Conservation (phyloP, 2,888 invertebrate species). For the Lampropteryx suffumata region DNA sequence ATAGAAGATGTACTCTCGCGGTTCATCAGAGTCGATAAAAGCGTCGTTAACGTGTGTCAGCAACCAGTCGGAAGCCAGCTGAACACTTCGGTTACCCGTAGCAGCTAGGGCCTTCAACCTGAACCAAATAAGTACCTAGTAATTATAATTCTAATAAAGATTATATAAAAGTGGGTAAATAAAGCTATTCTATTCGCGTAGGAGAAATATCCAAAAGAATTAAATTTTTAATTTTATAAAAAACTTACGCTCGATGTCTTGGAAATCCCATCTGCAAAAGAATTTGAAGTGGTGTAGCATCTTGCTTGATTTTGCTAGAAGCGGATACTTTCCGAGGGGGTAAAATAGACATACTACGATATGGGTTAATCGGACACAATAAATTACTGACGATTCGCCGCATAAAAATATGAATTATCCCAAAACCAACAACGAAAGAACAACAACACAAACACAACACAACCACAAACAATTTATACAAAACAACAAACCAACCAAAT, state of each 20-base stretch:
- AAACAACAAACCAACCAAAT: no score
- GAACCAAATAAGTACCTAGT: constrained; percentile 36
- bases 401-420: constrained; percentile 37
- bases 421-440: not conserved
- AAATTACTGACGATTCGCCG: constrained; percentile 44
- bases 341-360: constrained; percentile 85
- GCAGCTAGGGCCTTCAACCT: constrained; percentile 95
- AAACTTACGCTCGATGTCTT: constrained; percentile 92
- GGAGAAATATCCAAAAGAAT: not conserved
- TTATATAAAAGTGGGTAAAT: no score
- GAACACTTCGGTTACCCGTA: constrained; percentile 93
- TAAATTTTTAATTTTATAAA: not conserved
- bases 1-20: constrained; percentile 94
- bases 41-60: constrained; percentile 94
- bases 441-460: not conserved
- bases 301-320: constrained; percentile 88
- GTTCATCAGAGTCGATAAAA: constrained; percentile 88
- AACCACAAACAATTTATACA: no score
- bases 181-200: no score
- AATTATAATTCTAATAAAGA: no score
- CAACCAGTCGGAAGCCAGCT: constrained; percentile 95
- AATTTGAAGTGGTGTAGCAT: constrained; percentile 90
- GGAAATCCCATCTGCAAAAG: constrained; percentile 95
- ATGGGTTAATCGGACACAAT: constrained; percentile 31
- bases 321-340: constrained; percentile 90